These are phyloP conservation scores for Tenualosa ilisha DNA, from an alignment of 2,797 vertebrate species.

Conservation along the genomic window DNA sequence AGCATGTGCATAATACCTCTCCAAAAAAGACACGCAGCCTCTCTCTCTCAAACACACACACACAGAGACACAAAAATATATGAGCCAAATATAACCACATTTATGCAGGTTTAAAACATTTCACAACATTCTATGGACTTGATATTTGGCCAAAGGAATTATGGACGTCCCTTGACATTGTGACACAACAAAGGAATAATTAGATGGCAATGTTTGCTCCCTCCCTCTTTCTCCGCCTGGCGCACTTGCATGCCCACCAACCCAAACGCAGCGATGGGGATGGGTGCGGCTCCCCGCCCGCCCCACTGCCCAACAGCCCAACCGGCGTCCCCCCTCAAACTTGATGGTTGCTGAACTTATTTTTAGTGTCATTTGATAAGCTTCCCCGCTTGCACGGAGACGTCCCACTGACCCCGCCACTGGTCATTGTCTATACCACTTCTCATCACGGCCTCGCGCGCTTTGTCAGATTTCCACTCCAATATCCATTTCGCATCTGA, in stretches of 20 bases:
- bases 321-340: constrained; percentile 77
- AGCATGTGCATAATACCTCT: constrained; percentile 42
- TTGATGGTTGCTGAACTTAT: constrained; percentile 99
- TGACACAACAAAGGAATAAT: constrained; percentile 85
- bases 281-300: constrained; percentile 53
- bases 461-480: constrained; percentile 99
- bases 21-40: neutral
- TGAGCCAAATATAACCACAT: constrained; percentile 72
- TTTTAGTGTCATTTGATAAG: constrained; percentile 99
- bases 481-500: constrained; percentile 97
- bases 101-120: constrained; percentile 67
- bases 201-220: constrained; percentile 68
- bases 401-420: constrained; percentile 99
- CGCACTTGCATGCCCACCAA: constrained; percentile 72
- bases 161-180: constrained; percentile 70
- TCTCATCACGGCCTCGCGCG: constrained; percentile 87
- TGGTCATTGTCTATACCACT: constrained; percentile 99
- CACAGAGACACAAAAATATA: constrained; percentile 57
- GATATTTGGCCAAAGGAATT: constrained; percentile 71
- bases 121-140: constrained; percentile 67
- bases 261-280: constrained; percentile 68
- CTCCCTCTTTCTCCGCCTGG: constrained; percentile 69
- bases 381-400: constrained; percentile 87
- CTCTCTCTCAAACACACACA: neutral
- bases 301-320: too few relatives aligned